Conservation (phyloP, 2,888 invertebrate genomes). For the Dexiosoma caninum region DNA sequence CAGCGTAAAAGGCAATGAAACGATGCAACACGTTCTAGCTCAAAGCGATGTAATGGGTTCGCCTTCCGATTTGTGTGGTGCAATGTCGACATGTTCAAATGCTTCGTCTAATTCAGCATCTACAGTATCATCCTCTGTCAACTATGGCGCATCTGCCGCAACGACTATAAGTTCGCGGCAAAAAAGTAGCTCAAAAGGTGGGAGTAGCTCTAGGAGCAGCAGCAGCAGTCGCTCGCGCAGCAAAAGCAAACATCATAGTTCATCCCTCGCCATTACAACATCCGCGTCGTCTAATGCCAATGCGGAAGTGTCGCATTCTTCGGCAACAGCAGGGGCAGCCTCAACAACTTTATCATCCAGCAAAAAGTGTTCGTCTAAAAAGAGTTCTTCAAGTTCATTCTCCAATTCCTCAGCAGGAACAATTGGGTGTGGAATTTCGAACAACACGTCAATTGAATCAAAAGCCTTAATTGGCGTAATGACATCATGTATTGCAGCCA, state of each 20-base stretch:
- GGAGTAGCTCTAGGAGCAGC: conserved; percentile 67
- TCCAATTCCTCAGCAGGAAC: conserved; percentile 50
- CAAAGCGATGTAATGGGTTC: conserved; percentile 58
- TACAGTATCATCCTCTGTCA: conserved; percentile 64
- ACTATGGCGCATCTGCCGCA: conserved; percentile 69
- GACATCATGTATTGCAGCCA: conserved; percentile 7
- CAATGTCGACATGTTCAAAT: conserved; percentile 63
- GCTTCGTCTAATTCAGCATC: conserved; percentile 67
- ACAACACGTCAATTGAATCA: conserved; percentile 14
- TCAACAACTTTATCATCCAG: conserved; percentile 31
- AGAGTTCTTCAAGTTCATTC: conserved; percentile 47
- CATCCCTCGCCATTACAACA: conserved; percentile 49
- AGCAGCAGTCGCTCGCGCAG: conserved; percentile 71
- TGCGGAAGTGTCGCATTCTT: conserved; percentile 55
- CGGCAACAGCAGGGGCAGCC: conserved; percentile 38
- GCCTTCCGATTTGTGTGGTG: conserved; percentile 63
- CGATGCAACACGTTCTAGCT: conserved; percentile 71
- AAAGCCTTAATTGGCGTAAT: conserved; percentile 25
- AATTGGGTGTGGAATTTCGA: conserved; percentile 16
- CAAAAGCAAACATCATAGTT: conserved; percentile 65
- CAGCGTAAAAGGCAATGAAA: conserved; percentile 59
- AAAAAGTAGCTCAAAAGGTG: conserved; percentile 73
- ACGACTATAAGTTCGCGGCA: conserved; percentile 78
- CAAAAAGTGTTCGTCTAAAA: conserved; percentile 57
- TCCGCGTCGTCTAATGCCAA: conserved; percentile 54